These are phyloP conservation scores for Eristalinus sepulchralis DNA, from an alignment of 2,888 invertebrate genomes.

Conservation along the genomic window DNA sequence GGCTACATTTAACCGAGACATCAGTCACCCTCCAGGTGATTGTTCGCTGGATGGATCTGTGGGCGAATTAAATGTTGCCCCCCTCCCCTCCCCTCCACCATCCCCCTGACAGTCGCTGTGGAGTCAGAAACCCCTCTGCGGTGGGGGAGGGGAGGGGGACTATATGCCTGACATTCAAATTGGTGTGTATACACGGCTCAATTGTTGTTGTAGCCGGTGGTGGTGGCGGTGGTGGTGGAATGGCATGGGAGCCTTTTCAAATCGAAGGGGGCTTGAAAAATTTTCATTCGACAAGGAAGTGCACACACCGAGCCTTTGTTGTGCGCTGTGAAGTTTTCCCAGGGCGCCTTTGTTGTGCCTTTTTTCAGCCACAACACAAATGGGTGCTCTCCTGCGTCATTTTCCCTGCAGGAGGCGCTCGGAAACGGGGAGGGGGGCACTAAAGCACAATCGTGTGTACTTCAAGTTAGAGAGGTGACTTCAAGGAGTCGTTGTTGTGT, in stretches of 20 bases:
- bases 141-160: background rate
- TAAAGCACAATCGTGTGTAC: background rate
- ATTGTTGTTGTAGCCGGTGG: background rate
- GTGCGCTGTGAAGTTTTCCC: background rate
- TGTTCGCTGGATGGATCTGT: background rate
- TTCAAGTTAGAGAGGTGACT: background rate
- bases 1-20: conserved; percentile 15
- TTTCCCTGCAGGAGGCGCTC: background rate
- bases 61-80: conserved; percentile 20
- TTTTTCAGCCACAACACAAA: background rate
- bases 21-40: conserved; percentile 10
- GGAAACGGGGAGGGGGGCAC: background rate
- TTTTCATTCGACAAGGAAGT: background rate
- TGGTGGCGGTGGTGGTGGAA: too few relatives aligned
- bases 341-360: background rate
- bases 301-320: background rate
- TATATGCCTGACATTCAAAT: background rate
- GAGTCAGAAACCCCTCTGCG: too few relatives aligned
- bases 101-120: background rate
- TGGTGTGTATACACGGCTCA: background rate
- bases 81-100: background rate
- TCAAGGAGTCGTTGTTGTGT: background rate
- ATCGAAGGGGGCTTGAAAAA: background rate
- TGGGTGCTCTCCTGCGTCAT: background rate
- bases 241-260: background rate